These are phyloP conservation scores for Rhagonycha fulva DNA, from an alignment of 2,888 invertebrate species.

Conservation along the genomic window DNA sequence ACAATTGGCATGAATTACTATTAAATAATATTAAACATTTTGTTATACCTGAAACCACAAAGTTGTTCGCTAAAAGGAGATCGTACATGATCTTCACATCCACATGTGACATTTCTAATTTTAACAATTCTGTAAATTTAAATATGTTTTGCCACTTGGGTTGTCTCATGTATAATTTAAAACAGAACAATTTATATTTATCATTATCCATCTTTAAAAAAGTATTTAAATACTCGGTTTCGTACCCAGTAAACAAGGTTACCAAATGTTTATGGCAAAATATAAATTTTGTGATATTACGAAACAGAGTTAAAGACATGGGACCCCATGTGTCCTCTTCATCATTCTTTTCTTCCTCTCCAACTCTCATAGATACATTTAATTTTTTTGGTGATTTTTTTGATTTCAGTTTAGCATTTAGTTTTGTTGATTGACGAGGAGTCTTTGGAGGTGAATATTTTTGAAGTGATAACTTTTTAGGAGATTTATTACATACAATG, in stretches of 20 bases:
- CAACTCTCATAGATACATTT: background rate
- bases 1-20: background rate
- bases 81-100: constrained; percentile 36
- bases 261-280: constrained; percentile 14
- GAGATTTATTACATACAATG: background rate
- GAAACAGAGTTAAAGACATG: background rate
- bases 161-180: constrained; percentile 26
- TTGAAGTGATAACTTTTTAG: background rate
- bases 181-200: constrained; percentile 17
- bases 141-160: constrained; percentile 36
- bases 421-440: background rate
- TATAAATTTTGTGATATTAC: constrained; percentile 31
- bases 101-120: constrained; percentile 29
- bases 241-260: constrained; percentile 14
- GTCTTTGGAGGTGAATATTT: background rate
- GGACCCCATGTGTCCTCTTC: background rate
- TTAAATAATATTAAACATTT: background rate
- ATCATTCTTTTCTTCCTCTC: background rate
- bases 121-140: constrained; percentile 22
- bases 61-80: constrained; percentile 31
- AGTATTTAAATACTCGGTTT: constrained; percentile 13
- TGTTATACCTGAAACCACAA: constrained; percentile 38
- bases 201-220: constrained; percentile 12
- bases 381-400: background rate
- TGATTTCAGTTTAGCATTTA: background rate